Conservation (phyloP, 2,888 invertebrate species). For the Nephrotoma flavescens region DNA sequence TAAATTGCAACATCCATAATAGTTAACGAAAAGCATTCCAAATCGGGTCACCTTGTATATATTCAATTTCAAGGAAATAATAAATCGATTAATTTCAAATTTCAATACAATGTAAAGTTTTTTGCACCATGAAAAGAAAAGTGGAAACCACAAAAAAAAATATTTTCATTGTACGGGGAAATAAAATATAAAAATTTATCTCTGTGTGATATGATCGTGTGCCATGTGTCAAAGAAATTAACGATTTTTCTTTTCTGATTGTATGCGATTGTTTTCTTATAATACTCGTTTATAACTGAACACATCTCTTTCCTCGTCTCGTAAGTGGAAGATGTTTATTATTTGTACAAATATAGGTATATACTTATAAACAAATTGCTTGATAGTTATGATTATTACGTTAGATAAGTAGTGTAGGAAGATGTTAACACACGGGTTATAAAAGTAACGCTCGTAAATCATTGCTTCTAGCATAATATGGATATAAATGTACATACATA, state of each 20-base stretch:
- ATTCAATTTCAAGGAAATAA: background rate
- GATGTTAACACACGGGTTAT: background rate
- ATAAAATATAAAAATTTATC: background rate
- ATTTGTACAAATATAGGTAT: background rate
- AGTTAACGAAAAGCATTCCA: too few species aligned
- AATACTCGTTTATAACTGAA: background rate
- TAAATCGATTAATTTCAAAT: background rate
- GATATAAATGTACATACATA: background rate
- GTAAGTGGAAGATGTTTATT: background rate
- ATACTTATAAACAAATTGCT: background rate
- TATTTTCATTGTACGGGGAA: background rate
- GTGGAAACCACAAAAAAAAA: background rate
- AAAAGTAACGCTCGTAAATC: background rate
- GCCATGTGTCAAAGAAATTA: background rate
- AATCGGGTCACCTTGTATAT: background rate
- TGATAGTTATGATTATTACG: background rate
- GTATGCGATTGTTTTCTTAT: background rate
- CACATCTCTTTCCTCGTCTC: background rate
- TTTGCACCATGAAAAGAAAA: background rate
- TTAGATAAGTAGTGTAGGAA: background rate
- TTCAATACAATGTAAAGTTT: background rate
- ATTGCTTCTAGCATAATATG: background rate
- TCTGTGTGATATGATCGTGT: background rate
- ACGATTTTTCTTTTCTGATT: background rate
- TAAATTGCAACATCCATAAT: too few species aligned